Base-by-base conservation (phyloP, 30 jellyfish, hydroid and myxozoan species). In the Turritopsis dohrnii region DNA sequence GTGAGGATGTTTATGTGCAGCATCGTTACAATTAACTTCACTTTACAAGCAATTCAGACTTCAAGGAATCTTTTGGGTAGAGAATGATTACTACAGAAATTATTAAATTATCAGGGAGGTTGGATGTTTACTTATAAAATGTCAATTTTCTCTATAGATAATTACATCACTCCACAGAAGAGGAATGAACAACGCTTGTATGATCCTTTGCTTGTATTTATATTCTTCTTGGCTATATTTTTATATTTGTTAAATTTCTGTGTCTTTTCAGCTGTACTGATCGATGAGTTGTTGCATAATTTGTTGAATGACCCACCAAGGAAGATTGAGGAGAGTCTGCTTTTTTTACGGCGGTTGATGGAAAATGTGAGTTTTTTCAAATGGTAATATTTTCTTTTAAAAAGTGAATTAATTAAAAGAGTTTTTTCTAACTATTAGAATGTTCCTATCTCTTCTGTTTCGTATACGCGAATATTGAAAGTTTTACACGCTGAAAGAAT, bases 381-480 rank as follows among this genome's bases (percentile, higher is more conserved):
- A 7, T 9, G 16, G 23, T 41, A 13, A 41, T 41, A 13, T 41
- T 41, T 5, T 41, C 13, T 3, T 41, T 41, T 5, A 41, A 41
- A 41, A 41, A 5, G 9, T 41, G 5, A 3, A 13, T 41, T 41
- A 41, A 41, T 41, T 41, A 3, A 3, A 5, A 41, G 9, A 25
- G 4, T 66, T 66, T 66, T 17, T 66, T 66, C 76, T 66, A 1
- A n/a, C 29, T 17, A 21, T n/a, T 17, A 74, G 83, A 60, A 74
- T 74, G 83, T 74, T 23, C 83, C 83, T 19, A 74, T 74, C 83
- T 74, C 83, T 54, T 60, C 86, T 22, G 80, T 54, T 30, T 76
- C 88, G 66, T 88, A 82, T 83, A 88, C 96, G 5, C 25, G 74
- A 23, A 54, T 88, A 71, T 83, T 88, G 29, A 81, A 77, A 54